Evolutionary conservation across 2,113 vertebrate genomes (phyloP).

Genomic region (Gymnocephalus cernua): DNA sequence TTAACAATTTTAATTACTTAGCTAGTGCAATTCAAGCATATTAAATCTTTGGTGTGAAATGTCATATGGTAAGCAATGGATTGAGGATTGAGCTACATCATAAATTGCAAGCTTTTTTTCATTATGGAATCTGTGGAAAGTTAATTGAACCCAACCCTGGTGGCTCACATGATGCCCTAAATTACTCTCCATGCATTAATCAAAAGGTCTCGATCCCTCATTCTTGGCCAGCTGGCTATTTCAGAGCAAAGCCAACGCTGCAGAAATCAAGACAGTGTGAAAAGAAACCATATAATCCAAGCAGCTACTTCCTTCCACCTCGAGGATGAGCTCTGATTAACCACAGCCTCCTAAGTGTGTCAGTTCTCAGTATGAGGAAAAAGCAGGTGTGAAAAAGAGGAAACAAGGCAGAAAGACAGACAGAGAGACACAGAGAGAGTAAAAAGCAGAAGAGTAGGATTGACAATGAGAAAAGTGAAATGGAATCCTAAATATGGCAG

Average conservation of each 20-base stretch:
- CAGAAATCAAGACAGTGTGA: slow-evolving; percentile 43
- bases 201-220: slow-evolving; percentile 14
- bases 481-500: background rate
- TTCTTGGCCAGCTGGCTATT: slow-evolving; percentile 22
- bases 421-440: background rate
- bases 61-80: background rate
- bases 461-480: background rate
- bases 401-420: background rate
- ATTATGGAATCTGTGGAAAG: background rate
- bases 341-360: slow-evolving; percentile 62
- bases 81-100: background rate
- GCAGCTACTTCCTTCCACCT: slow-evolving; percentile 25
- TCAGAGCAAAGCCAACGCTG: slow-evolving; percentile 14
- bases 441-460: background rate
- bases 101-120: slow-evolving; percentile 17
- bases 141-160: slow-evolving; percentile 14
- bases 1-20: background rate
- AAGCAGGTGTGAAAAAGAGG: slow-evolving; percentile 33
- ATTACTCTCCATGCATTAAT: slow-evolving; percentile 30
- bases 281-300: slow-evolving; percentile 31
- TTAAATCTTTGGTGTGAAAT: slow-evolving; percentile 11
- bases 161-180: background rate
- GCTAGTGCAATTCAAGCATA: background rate
- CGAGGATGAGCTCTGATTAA: slow-evolving; percentile 63
- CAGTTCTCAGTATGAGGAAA: slow-evolving; percentile 63